A percentile compares a stretch with the other conserved stretches of the same genome.
phyloP scores from a whole-genome alignment of 2,113 vertebrate genomes.

The Acrocephalus kingi region DNA sequence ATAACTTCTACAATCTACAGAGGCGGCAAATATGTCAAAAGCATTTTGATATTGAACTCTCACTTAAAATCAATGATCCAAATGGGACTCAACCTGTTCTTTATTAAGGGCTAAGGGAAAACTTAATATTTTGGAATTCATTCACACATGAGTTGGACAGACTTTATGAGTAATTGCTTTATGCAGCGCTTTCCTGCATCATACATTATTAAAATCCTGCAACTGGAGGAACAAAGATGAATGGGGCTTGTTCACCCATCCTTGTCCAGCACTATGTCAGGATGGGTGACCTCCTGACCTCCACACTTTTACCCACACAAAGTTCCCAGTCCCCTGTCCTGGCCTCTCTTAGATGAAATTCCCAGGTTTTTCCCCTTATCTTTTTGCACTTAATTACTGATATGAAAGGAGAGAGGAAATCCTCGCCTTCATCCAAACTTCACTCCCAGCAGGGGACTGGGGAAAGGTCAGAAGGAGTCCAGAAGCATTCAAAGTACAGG shows the following conservation, averaged over 20 bases:
- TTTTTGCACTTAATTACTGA: background rate
- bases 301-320: background rate
- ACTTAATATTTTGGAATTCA: background rate
- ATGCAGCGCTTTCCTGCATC: background rate
- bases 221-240: background rate
- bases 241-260: background rate
- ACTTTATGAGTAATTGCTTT: background rate
- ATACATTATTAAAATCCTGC: background rate
- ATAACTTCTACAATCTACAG: background rate
- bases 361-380: background rate
- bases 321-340: background rate
- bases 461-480: background rate
- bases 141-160: background rate
- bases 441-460: background rate
- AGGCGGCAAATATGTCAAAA: constrained; percentile 17
- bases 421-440: background rate
- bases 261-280: background rate
- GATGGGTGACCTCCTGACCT: background rate
- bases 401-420: background rate
- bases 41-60: background rate
- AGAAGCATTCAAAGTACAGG: background rate
- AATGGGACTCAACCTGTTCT: background rate
- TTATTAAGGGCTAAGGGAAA: background rate
- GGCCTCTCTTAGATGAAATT: background rate
- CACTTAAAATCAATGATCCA: constrained; percentile 16